Conservation (phyloP, 2,797 vertebrate species). For the Ptychobarbus kaznakovi region DNA sequence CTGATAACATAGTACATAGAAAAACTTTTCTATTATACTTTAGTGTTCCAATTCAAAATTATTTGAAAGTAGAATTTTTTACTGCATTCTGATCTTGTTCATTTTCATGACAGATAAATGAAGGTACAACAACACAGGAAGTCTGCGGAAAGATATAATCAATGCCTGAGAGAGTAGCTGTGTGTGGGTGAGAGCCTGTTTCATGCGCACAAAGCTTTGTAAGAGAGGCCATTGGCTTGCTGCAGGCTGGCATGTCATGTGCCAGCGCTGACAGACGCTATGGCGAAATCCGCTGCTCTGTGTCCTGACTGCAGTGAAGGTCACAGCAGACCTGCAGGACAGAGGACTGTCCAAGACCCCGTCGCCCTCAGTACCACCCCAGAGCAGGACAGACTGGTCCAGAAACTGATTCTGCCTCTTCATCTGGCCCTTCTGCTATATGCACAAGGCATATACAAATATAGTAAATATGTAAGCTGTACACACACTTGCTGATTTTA, state of each 20-base stretch:
- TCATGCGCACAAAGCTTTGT: constrained; percentile 13
- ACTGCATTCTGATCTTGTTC: not conserved
- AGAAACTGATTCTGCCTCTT: not conserved
- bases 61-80: constrained; percentile 15
- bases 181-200: constrained; percentile 27
- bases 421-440: not conserved
- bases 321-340: constrained; percentile 36
- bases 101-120: constrained; percentile 30
- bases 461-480: not conserved
- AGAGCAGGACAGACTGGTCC: not conserved
- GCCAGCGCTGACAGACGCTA: constrained; percentile 35
- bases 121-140: constrained; percentile 17
- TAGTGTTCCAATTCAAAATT: constrained; percentile 2
- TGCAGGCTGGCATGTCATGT: constrained; percentile 52
- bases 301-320: constrained; percentile 45
- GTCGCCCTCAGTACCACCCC: not conserved
- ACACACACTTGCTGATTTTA: not conserved
- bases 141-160: constrained; percentile 13
- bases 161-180: not conserved
- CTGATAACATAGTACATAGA: not conserved
- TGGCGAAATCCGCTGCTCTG: constrained; percentile 32
- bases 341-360: constrained; percentile 36
- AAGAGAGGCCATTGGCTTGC: constrained; percentile 33
- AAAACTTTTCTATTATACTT: not conserved
- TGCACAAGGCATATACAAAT: not conserved